These are phyloP conservation scores for Smutsia gigantea DNA, from an alignment of 2,797 vertebrate species.

Conservation along the genomic window DNA sequence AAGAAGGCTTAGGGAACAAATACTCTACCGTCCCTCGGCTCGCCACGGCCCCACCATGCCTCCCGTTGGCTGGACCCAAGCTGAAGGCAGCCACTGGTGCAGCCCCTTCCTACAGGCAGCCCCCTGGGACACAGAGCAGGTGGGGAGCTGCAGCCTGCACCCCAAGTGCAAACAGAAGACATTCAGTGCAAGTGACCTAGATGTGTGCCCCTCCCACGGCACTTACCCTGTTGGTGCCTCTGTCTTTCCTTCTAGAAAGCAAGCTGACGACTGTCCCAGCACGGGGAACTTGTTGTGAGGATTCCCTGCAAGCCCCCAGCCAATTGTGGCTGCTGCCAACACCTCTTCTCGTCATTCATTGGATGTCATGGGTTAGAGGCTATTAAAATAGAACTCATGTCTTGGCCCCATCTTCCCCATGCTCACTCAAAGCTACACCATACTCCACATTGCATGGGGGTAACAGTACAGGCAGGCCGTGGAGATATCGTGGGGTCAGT, in stretches of 20 bases:
- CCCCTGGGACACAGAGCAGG: background rate
- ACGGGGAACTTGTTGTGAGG: too few relatives aligned
- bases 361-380: background rate
- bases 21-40: rapidly evolving
- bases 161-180: background rate
- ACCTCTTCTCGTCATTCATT: background rate
- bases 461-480: too few relatives aligned
- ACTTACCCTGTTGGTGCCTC: background rate
- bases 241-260: rapidly evolving
- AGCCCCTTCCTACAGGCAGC: background rate
- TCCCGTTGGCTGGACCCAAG: background rate
- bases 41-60: rapidly evolving
- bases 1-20: background rate
- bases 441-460: rapidly evolving
- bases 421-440: background rate
- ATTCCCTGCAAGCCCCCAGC: background rate
- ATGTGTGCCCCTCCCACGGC: background rate
- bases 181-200: background rate
- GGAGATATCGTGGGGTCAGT: too few relatives aligned
- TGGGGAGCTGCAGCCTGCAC: rapidly evolving
- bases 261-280: background rate
- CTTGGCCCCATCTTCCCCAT: background rate
- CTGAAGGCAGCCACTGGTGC: background rate
- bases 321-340: rapidly evolving
- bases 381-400: rapidly evolving